Evolutionary conservation across 2,888 invertebrate genomes (phyloP).

Genomic region (Trissonchulus sp.): DNA sequence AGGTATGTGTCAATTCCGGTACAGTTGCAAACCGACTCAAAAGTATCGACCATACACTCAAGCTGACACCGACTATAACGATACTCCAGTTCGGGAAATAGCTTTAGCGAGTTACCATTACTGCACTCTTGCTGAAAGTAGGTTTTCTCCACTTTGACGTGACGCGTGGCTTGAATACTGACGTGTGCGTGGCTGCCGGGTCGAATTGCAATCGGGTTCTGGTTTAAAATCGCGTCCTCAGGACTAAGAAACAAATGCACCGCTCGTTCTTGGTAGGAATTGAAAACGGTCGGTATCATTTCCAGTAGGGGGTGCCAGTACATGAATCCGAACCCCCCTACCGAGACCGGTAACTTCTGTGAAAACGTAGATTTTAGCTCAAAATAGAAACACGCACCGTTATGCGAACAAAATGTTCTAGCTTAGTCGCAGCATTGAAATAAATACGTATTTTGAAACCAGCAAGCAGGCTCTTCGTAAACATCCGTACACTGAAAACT

Average conservation of each 20-base stretch:
- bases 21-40: constrained; percentile 13
- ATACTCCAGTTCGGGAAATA: background rate
- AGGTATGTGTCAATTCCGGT: constrained; percentile 22
- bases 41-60: constrained; percentile 22
- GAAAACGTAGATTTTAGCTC: background rate
- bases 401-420: background rate
- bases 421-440: constrained; percentile 15
- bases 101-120: background rate
- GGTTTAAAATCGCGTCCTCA: constrained; percentile 17
- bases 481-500: constrained; percentile 16
- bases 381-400: constrained; percentile 18
- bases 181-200: constrained; percentile 23
- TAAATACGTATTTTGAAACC: constrained; percentile 21
- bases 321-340: constrained; percentile 23
- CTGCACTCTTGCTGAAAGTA: constrained; percentile 13
- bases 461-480: constrained; percentile 3
- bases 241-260: constrained; percentile 5
- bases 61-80: constrained; percentile 17
- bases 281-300: constrained; percentile 10
- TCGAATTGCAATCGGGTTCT: constrained; percentile 8
- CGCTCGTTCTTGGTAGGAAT: constrained; percentile 24
- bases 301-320: constrained; percentile 10
- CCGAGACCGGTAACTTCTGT: constrained; percentile 15
- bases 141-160: background rate
- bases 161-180: background rate